Evolutionary conservation across 2,888 invertebrate species (phyloP), one percentile per base, ranked within the genome.

Genomic region (Mimachlamys varia): DNA sequence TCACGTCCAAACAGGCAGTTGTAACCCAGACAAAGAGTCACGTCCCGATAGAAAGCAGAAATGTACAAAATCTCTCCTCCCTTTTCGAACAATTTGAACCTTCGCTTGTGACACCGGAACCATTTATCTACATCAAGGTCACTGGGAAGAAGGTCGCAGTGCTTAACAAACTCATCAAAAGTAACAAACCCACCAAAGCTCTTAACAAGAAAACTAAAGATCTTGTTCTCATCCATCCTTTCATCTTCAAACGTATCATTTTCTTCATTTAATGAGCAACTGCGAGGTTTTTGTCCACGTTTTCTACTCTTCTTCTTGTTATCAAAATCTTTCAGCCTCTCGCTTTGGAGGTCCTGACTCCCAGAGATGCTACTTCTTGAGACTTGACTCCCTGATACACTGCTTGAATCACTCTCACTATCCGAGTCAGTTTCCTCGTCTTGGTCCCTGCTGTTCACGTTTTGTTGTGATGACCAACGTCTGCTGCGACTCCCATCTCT

Each of bases 51-150:
- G 44, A 90, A 90, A 17, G 90, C 88, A 0, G 87, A 55, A 17
- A 90, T 44, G n/a, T 58, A 88, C n/a, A 55, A 13, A 58, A 62
- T 53, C 17, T 22, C 55, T 4, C 55, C 90, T n/a, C 91, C 88
- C 89, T 55, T 92, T 88, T 92, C 90, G 53, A 89, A 91, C 13
- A 92, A 17, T 27, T 55, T 91, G 87, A 93, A 92, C 87, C 89
- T 91, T 12, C 88, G 88, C 50, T 88, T 88, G 44, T 89, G 38
- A 38, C 53, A 44, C 38, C 87, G 91, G 55, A 93, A 92, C 92
- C 92, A 92, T 38, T 90, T 50, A 17, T 55, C 17, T 38, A 88
- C n/a, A 44, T 90, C 58, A 44, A 88, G n/a, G 55, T 76, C 49
- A 33, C 38, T 2, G 15, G 90, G 90, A 37, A 90, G 50, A 33